Base-by-base conservation (phyloP, 1,140 invertebrate genomes). In the Lucilia cuprina region DNA sequence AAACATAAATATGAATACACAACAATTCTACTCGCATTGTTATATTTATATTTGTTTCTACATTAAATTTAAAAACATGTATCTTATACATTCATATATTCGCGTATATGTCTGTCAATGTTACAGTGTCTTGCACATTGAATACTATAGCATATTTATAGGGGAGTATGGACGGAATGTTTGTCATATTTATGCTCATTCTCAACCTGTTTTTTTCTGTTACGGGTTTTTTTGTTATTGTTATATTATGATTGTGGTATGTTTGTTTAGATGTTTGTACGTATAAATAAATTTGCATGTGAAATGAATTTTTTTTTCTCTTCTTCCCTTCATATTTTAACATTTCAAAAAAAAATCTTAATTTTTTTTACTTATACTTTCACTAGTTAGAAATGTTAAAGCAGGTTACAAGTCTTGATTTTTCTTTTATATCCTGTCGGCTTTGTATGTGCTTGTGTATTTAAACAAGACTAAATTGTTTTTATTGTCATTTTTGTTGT, bases 231-330 rank as follows among this genome's bases (percentile, higher is more conserved):
- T 70, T 12, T 70, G 4, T 21, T 25, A 7, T 21, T 70, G n/a
- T 9, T 70, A 5, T 21, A 19, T 70, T 70, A 21, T 70, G 8
- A 70, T 70, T 70, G 65, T 70, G 65, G 65, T 12, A 25, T 70
- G 19, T 70, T 70, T 70, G 55, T 60, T n/a, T n/a, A n/a, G n/a
- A 60, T 70, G 65, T 0, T 25, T 70, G 50, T 13, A 70, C 0
- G 65, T 70, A 70, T 70, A 70, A 19, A 70, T 70, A 70, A 70
- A 70, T 70, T 70, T 70, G 65, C 65, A 70, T 70, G 19, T 70
- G 21, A 70, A 70, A 70, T 70, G n/a, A 25, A 10, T 21, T 70
- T 25, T 70, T 21, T 70, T 70, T 21, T 21, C 19, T 70, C 21
- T 30, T 30, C 25, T 30, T 2, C 25, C 3, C 25, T 30, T 3